Conservation (phyloP, 2,113 vertebrate genomes). For the Crypturellus undulatus region DNA sequence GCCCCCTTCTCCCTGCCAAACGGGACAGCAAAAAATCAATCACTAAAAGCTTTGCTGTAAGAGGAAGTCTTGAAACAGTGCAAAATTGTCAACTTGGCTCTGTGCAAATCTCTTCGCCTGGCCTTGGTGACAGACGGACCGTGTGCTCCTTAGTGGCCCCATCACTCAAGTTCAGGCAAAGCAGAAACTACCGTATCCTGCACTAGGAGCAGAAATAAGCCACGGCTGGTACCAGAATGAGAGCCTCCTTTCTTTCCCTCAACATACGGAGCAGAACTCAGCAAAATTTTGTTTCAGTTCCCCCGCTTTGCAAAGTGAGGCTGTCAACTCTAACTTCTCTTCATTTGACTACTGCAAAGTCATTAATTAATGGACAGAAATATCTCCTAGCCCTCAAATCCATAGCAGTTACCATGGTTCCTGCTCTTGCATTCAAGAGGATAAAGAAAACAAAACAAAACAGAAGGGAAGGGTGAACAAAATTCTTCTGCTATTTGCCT, state of each 20-base stretch:
- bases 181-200: neutral
- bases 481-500: neutral
- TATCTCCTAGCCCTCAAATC: neutral
- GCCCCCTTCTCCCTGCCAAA: neutral
- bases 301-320: rapidly evolving
- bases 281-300: neutral
- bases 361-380: neutral
- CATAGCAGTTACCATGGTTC: neutral
- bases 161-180: neutral
- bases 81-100: neutral
- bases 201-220: neutral
- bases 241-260: neutral
- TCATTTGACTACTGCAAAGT: neutral
- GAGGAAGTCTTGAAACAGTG: neutral
- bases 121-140: neutral
- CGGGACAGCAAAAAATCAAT: neutral
- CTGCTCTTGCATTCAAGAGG: neutral
- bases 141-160: neutral
- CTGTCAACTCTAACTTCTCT: neutral
- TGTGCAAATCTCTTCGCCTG: neutral
- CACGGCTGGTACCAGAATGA: neutral
- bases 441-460: neutral
- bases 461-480: neutral
- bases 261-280: neutral
- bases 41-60: neutral